These are phyloP conservation scores for Anas bernieri DNA, from an alignment of 2,797 vertebrate genomes.

Conservation along the genomic window DNA sequence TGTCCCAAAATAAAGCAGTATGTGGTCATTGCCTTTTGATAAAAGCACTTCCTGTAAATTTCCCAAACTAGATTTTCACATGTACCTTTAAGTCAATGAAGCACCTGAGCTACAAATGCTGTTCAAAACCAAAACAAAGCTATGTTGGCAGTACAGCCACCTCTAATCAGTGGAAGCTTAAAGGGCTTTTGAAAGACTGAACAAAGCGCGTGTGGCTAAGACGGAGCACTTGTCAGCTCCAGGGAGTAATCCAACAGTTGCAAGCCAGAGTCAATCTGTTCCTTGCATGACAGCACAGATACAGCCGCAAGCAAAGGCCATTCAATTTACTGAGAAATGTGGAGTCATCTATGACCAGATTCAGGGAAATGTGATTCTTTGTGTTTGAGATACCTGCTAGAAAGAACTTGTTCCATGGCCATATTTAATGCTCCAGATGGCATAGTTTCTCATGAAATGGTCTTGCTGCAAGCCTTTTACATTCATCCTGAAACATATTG, in stretches of 20 bases:
- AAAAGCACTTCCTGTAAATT: neutral
- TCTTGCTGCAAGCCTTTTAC: neutral
- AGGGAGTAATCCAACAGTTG: constrained; percentile 31
- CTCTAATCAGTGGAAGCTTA: constrained; percentile 50
- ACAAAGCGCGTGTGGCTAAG: constrained; percentile 32
- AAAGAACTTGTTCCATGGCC: neutral
- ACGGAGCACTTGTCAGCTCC: constrained; percentile 38
- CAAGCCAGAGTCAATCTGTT: constrained; percentile 50
- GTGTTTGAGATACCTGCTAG: constrained; percentile 9
- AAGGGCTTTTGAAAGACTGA: constrained; percentile 60
- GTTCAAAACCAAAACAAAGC: constrained; percentile 13
- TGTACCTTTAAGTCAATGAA: neutral
- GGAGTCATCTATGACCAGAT: constrained; percentile 3
- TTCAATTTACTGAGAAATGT: neutral
- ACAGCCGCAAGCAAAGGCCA: neutral
- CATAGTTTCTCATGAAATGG: neutral
- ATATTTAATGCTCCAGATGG: neutral
- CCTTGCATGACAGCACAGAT: neutral
- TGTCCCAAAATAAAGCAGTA: neutral
- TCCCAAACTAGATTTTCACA: neutral
- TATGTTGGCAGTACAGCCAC: constrained; percentile 34
- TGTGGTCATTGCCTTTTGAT: neutral
- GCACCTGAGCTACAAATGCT: neutral
- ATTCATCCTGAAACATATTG: neutral
- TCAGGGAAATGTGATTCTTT: neutral